A percentile compares a stretch with the other conserved stretches of the same genome.
phyloP scores from a whole-genome alignment of 2,888 invertebrate genomes.

The Molanna angustata region DNA sequence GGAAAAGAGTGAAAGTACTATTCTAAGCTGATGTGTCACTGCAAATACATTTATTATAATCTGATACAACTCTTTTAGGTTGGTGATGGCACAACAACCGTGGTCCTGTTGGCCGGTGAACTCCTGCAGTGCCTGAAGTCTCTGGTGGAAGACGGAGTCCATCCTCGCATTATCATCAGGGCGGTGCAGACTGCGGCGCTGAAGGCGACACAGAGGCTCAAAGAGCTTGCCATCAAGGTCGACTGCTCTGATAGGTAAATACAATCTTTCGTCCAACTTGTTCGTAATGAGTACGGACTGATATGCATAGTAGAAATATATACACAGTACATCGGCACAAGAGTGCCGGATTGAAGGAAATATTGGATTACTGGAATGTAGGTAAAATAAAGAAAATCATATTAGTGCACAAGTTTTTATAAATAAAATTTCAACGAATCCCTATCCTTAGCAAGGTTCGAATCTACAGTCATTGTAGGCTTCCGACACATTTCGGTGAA shows the following conservation, averaged over 20 bases:
- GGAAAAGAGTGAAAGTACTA: too few species aligned
- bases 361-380: too few species aligned
- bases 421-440: too few species aligned
- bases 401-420: too few species aligned
- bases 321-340: too few species aligned
- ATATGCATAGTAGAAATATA: too few species aligned
- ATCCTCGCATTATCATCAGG: constrained; percentile 89
- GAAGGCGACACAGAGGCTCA: constrained; percentile 78
- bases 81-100: constrained; percentile 98
- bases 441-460: too few species aligned
- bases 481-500: too few species aligned
- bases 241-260: constrained; percentile 45
- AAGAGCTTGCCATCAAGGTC: constrained; percentile 77
- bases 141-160: constrained; percentile 93
- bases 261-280: neutral
- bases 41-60: neutral
- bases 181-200: constrained; percentile 83
- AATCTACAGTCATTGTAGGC: too few species aligned
- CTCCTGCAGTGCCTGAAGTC: constrained; percentile 92
- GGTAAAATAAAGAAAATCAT: too few species aligned
- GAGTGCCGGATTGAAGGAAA: too few species aligned
- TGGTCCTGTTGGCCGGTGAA: constrained; percentile 93
- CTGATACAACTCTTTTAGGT: constrained; percentile 58
- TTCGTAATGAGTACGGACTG: neutral
- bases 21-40: too few species aligned